Conservation (phyloP, 1,140 invertebrate genomes). For the Drosophila tsacasi region DNA sequence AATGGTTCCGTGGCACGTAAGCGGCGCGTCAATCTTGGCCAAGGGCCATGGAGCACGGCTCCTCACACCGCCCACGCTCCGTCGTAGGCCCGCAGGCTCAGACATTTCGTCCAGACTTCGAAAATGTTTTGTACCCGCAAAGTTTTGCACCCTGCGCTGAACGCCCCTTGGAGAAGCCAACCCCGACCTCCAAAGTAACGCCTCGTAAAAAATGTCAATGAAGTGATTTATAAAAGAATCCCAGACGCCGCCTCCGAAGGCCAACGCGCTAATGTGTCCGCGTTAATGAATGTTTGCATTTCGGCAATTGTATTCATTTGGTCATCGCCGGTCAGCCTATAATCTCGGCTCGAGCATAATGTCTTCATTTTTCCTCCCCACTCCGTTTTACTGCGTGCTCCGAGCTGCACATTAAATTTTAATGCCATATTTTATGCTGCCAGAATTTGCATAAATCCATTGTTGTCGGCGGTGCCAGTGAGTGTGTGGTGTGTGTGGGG, state of each 20-base stretch:
- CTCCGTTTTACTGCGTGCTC: conserved; percentile 49
- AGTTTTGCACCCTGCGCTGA: conserved; percentile 21
- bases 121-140: conserved; percentile 40
- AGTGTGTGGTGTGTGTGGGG: conserved; percentile 28
- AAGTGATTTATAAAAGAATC: conserved; percentile 71
- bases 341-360: conserved; percentile 66
- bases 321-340: conserved; percentile 51
- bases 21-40: conserved; percentile 67
- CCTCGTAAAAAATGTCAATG: conserved; percentile 80
- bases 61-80: neutral
- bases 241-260: neutral
- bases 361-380: conserved; percentile 48
- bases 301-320: conserved; percentile 22
- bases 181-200: conserved; percentile 41
- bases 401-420: conserved; percentile 76
- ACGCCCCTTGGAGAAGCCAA: neutral
- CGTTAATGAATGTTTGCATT: conserved; percentile 54
- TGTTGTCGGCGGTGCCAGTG: conserved; percentile 30
- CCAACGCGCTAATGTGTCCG: conserved; percentile 67
- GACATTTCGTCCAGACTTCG: conserved; percentile 52
- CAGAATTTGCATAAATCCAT: conserved; percentile 80
- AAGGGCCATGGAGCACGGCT: conserved; percentile 4
- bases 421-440: conserved; percentile 81
- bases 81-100: conserved; percentile 25
- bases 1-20: conserved; percentile 75